phyloP scores from a whole-genome alignment of 35 echinoderm and acorn worm species.

The Ptychodera flava region DNA sequence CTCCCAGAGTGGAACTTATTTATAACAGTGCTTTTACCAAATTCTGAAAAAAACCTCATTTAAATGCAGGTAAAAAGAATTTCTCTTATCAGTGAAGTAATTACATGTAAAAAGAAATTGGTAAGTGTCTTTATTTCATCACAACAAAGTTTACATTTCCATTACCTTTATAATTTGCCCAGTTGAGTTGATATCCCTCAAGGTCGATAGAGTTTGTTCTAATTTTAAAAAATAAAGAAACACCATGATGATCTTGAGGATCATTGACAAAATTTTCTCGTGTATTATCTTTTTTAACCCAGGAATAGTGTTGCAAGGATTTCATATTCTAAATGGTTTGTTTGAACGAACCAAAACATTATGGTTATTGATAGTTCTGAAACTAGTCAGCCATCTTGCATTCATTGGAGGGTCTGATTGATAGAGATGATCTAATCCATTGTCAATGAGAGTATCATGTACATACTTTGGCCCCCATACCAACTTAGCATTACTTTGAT shows the following conservation, averaged over 20 bases:
- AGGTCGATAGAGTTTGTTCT: background rate
- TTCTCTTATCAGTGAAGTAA: background rate
- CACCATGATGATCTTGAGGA: background rate
- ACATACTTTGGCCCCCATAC: background rate
- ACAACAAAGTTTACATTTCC: background rate
- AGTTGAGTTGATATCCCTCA: background rate
- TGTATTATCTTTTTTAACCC: background rate
- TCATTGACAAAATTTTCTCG: background rate
- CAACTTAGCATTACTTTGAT: background rate
- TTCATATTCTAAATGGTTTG: background rate
- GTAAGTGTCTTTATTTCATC: background rate
- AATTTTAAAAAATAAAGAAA: background rate
- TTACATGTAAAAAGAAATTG: background rate
- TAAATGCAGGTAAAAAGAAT: background rate
- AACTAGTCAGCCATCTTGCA: background rate
- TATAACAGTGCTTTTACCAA: too few relatives aligned
- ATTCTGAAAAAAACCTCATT: background rate
- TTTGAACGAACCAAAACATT: background rate
- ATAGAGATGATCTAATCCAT: background rate
- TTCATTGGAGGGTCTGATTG: background rate
- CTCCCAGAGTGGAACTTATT: too few relatives aligned
- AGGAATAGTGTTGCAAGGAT: background rate
- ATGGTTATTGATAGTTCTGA: background rate
- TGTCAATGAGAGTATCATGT: background rate
- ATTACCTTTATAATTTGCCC: background rate